Evolutionary conservation across 2,888 invertebrate genomes (phyloP).

Genomic region (Hoplodrina blanda): DNA sequence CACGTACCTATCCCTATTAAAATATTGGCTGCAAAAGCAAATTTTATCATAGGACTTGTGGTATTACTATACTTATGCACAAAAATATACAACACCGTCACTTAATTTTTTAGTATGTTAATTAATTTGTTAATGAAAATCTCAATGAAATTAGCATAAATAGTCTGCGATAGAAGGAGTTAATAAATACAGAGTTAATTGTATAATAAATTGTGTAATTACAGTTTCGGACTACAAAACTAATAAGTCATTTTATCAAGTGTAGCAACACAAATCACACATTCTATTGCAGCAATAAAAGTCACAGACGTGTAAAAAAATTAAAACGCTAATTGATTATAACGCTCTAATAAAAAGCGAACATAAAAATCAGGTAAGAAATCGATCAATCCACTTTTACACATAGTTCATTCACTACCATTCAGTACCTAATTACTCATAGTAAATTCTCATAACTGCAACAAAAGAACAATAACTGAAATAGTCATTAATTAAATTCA

Average conservation of each 20-base stretch:
- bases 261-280: conserved; percentile 27
- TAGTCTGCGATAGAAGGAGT: conserved; percentile 18
- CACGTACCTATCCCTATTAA: background rate
- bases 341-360: conserved; percentile 42
- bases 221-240: conserved; percentile 8
- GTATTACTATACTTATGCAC: background rate
- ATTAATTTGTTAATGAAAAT: no score
- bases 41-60: background rate
- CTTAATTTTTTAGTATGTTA: no score
- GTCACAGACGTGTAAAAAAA: conserved; percentile 49
- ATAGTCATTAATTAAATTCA: conserved; percentile 76
- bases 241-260: conserved; percentile 28
- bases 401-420: conserved; percentile 62
- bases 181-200: conserved; percentile 26
- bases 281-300: conserved; percentile 30
- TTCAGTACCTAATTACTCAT: conserved; percentile 53
- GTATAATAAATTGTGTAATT: conserved; percentile 10
- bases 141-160: conserved; percentile 27
- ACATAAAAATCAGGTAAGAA: conserved; percentile 51
- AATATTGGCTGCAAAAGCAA: conserved; percentile 6
- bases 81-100: no score
- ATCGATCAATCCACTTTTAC: conserved; percentile 59
- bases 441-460: conserved; percentile 64
- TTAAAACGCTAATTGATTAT: conserved; percentile 51
- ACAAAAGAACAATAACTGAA: conserved; percentile 67